phyloP scores from a whole-genome alignment of 1,140 invertebrate species.

The Eciton burchellii region DNA sequence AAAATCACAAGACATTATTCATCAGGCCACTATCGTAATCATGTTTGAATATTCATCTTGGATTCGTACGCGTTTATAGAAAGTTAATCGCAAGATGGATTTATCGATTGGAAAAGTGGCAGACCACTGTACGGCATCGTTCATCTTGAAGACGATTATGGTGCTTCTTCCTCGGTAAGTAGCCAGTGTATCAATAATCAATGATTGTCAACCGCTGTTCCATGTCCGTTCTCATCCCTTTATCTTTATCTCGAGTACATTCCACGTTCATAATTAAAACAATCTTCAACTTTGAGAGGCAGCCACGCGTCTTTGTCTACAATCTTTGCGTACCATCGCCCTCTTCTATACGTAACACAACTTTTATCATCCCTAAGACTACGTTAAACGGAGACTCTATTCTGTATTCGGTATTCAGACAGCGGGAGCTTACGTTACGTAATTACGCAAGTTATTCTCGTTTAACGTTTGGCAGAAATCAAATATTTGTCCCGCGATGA shows the following conservation, averaged over 20 bases:
- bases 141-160: constrained; percentile 8
- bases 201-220: constrained; percentile 23
- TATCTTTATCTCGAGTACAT: not conserved
- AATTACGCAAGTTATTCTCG: not conserved
- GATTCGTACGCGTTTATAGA: constrained; percentile 16
- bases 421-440: not conserved
- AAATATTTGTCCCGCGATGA: constrained; percentile 2
- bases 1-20: constrained; percentile 48
- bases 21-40: constrained; percentile 8
- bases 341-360: no score
- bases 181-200: constrained; percentile 15
- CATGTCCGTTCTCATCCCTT: constrained; percentile 8
- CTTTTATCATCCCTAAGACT: no score
- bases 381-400: no score
- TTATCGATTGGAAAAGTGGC: constrained; percentile 38
- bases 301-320: no score
- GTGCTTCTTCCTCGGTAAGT: not conserved
- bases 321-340: no score
- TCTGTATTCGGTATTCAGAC: no score
- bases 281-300: not conserved
- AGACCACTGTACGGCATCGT: constrained; percentile 24
- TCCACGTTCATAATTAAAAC: not conserved
- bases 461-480: not conserved
- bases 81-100: constrained; percentile 44
- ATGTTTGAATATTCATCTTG: constrained; percentile 37